Evolutionary conservation across 1,140 invertebrate species (phyloP).

Genomic region (Lepidurus arcticus): DNA sequence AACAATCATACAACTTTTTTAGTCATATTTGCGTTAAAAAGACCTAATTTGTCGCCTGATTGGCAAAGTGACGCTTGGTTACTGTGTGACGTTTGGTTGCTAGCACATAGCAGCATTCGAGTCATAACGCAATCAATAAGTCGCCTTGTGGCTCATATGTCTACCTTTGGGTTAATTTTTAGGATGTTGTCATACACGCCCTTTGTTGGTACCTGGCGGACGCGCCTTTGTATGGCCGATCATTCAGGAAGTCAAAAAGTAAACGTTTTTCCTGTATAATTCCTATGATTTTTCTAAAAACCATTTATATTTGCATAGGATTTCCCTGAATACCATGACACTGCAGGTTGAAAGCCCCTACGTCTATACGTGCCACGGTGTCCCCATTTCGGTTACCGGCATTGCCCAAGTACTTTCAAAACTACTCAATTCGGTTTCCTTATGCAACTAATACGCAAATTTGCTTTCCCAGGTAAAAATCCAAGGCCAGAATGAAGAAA

Average conservation of each 20-base stretch:
- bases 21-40: neutral
- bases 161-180: slow-evolving; percentile 40
- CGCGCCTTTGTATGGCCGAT: slow-evolving; percentile 94
- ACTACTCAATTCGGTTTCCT: neutral
- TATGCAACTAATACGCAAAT: slow-evolving; percentile 23
- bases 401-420: slow-evolving; percentile 75
- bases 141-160: slow-evolving; percentile 22
- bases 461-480: slow-evolving; percentile 73
- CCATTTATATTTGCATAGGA: slow-evolving; percentile 52
- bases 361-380: slow-evolving; percentile 93
- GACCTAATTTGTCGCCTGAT: neutral
- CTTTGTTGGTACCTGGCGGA: slow-evolving; percentile 85
- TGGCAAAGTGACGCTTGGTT: too few relatives aligned
- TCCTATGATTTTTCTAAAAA: neutral
- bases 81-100: neutral
- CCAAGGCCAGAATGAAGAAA: slow-evolving; percentile 94
- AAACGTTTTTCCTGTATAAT: slow-evolving; percentile 38
- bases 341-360: slow-evolving; percentile 80
- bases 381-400: slow-evolving; percentile 93
- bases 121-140: slow-evolving; percentile 8
- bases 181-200: slow-evolving; percentile 90
- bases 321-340: slow-evolving; percentile 94
- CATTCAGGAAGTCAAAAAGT: slow-evolving; percentile 91
- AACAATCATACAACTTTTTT: slow-evolving; percentile 42
- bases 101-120: neutral